These are phyloP conservation scores for Tretioscincus oriximinensis DNA, from an alignment of 2,113 vertebrate species.

Conservation along the genomic window DNA sequence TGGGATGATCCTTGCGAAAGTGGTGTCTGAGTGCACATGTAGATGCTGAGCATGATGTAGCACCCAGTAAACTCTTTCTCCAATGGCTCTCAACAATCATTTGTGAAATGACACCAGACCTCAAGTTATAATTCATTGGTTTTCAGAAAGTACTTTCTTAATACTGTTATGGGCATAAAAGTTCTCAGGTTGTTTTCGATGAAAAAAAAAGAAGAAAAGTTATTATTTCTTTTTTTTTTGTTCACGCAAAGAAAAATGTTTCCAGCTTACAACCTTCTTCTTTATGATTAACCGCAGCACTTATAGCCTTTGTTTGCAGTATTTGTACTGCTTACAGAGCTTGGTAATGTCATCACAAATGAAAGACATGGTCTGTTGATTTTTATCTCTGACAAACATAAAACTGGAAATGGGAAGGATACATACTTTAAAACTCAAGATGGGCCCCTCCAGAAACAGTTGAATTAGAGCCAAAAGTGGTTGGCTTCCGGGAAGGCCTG, in stretches of 20 bases:
- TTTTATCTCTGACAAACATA: background rate
- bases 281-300: background rate
- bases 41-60: no score
- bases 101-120: background rate
- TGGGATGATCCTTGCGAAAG: no score
- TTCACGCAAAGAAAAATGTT: background rate
- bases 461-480: no score
- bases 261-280: background rate
- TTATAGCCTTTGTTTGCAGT: background rate
- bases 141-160: background rate
- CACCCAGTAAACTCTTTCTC: no score
- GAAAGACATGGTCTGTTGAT: background rate
- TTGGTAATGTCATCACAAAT: background rate
- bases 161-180: no score
- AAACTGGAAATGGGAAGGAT: background rate
- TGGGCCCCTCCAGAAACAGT: no score
- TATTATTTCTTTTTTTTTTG: background rate
- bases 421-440: background rate
- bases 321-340: background rate
- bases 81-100: no score
- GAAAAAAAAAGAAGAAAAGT: background rate
- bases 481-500: no score
- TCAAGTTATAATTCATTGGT: background rate
- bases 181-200: background rate
- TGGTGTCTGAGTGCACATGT: no score